Conservation (phyloP, 2,888 invertebrate species). For the Mythimna lalbum region DNA sequence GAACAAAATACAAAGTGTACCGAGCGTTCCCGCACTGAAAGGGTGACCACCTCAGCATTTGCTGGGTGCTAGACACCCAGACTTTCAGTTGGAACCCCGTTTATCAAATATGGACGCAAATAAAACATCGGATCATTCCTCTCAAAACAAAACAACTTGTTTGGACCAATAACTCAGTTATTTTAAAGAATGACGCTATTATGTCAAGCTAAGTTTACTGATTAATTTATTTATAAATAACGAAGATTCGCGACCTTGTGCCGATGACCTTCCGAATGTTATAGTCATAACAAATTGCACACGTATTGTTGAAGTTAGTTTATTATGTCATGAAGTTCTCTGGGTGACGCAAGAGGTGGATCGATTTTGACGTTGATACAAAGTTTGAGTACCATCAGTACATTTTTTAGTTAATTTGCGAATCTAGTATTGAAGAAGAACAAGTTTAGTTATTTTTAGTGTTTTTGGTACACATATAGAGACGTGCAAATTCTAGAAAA, state of each 20-base stretch:
- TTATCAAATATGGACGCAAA: background rate
- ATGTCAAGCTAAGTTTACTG: constrained; percentile 38
- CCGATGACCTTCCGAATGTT: constrained; percentile 58
- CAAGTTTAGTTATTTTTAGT: too few species aligned
- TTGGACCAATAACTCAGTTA: constrained; percentile 22
- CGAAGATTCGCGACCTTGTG: constrained; percentile 59
- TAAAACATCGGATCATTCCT: background rate
- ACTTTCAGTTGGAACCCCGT: too few species aligned
- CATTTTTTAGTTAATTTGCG: background rate
- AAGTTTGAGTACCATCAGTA: background rate
- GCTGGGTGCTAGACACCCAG: too few species aligned
- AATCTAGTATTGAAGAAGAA: too few species aligned
- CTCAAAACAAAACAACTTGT: background rate
- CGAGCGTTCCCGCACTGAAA: too few species aligned
- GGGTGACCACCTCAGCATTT: too few species aligned
- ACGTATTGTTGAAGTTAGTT: constrained; percentile 28
- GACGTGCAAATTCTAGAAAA: too few species aligned
- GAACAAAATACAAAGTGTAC: too few species aligned
- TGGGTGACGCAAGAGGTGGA: constrained; percentile 34
- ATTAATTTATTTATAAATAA: constrained; percentile 51
- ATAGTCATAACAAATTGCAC: constrained; percentile 59
- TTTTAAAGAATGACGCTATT: constrained; percentile 44
- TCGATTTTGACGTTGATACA: constrained; percentile 1
- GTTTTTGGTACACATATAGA: too few species aligned
- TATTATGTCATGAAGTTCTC: constrained; percentile 48